Evolutionary conservation across 2,888 invertebrate genomes (phyloP).

Genomic region (Rhynchonema sp.): DNA sequence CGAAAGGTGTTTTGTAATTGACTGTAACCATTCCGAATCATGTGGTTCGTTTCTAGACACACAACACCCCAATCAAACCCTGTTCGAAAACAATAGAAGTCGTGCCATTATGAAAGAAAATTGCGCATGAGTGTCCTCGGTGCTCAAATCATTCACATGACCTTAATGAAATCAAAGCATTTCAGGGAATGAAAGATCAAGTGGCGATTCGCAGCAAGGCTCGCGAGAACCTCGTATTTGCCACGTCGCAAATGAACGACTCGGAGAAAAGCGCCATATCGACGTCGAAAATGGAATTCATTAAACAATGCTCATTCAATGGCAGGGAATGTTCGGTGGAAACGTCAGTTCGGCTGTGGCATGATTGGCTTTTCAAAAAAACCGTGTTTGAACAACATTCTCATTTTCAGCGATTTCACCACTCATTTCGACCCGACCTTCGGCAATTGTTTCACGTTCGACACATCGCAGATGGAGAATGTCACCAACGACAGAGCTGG

Average conservation of each 20-base stretch:
- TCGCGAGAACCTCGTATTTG: constrained; percentile 24
- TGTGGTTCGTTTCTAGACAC: no score
- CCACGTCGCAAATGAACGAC: constrained; percentile 17
- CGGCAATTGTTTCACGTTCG: constrained; percentile 27
- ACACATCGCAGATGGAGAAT: constrained; percentile 14
- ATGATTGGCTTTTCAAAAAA: no score
- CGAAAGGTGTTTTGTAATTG: no score
- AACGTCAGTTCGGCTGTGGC: constrained; percentile 16
- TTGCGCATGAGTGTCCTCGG: no score
- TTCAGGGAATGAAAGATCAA: constrained; percentile 20
- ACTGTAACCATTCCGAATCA: no score
- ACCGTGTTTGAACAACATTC: no score
- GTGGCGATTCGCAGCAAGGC: constrained; percentile 23
- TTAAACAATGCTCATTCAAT: constrained; percentile 24
- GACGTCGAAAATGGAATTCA: constrained; percentile 17
- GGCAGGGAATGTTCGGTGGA: constrained; percentile 22
- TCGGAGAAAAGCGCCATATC: constrained; percentile 8
- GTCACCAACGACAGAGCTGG: constrained; percentile 22
- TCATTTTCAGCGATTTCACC: constrained; percentile 20
- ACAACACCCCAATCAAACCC: no score
- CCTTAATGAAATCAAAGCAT: not conserved
- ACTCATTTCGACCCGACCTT: constrained; percentile 21
- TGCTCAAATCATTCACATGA: no score
- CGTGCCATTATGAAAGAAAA: no score
- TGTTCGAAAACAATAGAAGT: no score